Percentiles rank a stretch among this genome's conserved stretches.
phyloP scores from a whole-genome alignment of 1,140 invertebrate species.

The Aphelinus certus region DNA sequence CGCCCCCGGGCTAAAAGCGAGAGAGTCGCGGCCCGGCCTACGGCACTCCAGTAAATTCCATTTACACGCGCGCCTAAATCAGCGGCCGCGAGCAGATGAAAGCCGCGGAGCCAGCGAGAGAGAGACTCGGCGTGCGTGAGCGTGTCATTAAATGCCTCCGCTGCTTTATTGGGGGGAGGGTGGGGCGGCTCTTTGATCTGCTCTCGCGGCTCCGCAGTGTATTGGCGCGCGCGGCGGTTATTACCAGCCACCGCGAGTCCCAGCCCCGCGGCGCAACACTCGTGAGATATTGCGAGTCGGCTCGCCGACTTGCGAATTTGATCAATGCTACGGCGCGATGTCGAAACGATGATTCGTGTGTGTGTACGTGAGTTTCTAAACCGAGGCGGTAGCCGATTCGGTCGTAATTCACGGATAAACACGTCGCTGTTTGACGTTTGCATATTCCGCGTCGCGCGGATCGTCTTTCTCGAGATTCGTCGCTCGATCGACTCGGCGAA shows the following conservation, averaged over 20 bases:
- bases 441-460: no score
- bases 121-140: constrained; percentile 16
- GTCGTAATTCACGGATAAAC: no score
- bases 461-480: no score
- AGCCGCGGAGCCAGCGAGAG: constrained; percentile 1
- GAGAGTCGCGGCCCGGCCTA: not conserved
- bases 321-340: not conserved
- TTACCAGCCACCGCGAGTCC: no score
- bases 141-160: constrained; percentile 9
- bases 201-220: not conserved
- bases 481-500: no score
- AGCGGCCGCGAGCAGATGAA: constrained; percentile 33
- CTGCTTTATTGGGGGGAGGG: constrained; percentile 16
- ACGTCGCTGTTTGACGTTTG: no score
- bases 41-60: constrained; percentile 41
- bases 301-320: not conserved
- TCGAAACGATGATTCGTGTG: no score
- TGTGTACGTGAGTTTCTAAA: no score
- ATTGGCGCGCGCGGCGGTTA: no score
- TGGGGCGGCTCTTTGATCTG: constrained; percentile 28
- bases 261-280: not conserved
- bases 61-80: constrained; percentile 45
- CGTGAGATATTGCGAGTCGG: not conserved
- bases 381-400: no score
- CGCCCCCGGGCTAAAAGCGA: not conserved